A percentile compares a stretch with the other conserved stretches of the same genome.
Conservation (phyloP, 2,888 invertebrate genomes). For the Tenthredo scrophulariae region DNA sequence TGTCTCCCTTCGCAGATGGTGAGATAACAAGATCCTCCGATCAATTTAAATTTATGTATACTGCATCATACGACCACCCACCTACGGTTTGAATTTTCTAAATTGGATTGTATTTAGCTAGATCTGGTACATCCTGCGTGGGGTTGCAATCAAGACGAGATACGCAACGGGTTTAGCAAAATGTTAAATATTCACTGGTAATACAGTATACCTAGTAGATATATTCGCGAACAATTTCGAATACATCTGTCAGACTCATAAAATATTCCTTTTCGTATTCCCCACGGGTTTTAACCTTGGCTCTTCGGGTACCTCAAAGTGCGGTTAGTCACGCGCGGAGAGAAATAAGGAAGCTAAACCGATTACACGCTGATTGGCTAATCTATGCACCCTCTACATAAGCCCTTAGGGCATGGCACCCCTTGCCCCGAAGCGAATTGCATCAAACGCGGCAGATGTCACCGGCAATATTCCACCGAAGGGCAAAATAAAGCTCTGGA, state of each 20-base stretch:
- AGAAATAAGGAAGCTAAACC: slow-evolving; percentile 73
- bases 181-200: slow-evolving; percentile 34
- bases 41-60: background rate
- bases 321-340: slow-evolving; percentile 72
- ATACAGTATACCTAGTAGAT: slow-evolving; percentile 56
- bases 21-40: background rate
- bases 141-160: slow-evolving; percentile 27
- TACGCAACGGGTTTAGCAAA: background rate
- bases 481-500: background rate
- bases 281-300: slow-evolving; percentile 55
- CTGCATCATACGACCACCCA: background rate
- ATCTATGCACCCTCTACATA: slow-evolving; percentile 45
- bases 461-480: background rate
- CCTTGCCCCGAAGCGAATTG: slow-evolving; percentile 41
- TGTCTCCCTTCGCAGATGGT: background rate
- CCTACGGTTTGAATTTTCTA: background rate
- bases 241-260: slow-evolving; percentile 71
- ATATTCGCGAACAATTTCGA: slow-evolving; percentile 66
- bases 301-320: slow-evolving; percentile 55
- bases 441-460: slow-evolving; percentile 49
- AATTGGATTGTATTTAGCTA: slow-evolving; percentile 1
- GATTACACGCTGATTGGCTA: slow-evolving; percentile 73
- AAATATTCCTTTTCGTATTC: slow-evolving; percentile 65
- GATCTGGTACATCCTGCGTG: background rate
- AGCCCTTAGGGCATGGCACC: slow-evolving; percentile 7